Conservation (phyloP, 2,888 invertebrate genomes). For the Oscheius myriophilus region DNA sequence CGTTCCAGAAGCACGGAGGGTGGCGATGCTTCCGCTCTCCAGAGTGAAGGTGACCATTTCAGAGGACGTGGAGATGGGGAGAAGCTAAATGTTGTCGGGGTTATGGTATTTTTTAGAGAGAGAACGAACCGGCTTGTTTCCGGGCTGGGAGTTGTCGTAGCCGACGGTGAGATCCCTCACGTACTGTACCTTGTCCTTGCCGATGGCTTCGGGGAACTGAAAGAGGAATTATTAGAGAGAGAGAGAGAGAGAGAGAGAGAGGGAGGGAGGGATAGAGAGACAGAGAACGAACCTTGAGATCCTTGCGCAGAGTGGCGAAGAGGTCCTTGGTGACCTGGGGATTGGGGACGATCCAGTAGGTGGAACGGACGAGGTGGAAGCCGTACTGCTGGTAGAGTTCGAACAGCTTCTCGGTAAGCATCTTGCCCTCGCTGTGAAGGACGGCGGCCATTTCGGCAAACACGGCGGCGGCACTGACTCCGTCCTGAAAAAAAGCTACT, state of each 20-base stretch:
- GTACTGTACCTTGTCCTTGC: constrained; percentile 75
- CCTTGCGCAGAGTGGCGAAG: constrained; percentile 59
- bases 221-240: constrained; percentile 54
- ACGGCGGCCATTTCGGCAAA: constrained; percentile 82
- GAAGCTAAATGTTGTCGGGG: constrained; percentile 64
- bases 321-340: constrained; percentile 62
- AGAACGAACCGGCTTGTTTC: constrained; percentile 78
- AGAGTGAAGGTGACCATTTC: constrained; percentile 97
- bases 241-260: neutral
- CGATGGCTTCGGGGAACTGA: constrained; percentile 74
- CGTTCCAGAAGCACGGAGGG: constrained; percentile 93
- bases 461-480: constrained; percentile 86
- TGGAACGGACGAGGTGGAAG: constrained; percentile 85
- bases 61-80: constrained; percentile 74
- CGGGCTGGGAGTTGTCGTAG: constrained; percentile 80
- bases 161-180: constrained; percentile 91
- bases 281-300: constrained; percentile 42
- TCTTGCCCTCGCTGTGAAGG: constrained; percentile 74
- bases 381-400: constrained; percentile 87
- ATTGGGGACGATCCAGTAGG: constrained; percentile 78
- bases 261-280: neutral
- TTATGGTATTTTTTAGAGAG: neutral
- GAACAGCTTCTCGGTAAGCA: constrained; percentile 76
- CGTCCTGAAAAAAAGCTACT: constrained; percentile 78
- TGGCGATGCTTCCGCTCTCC: constrained; percentile 83